phyloP scores from a whole-genome alignment of 2,888 invertebrate genomes.

The Pandemis cinnamomeana region DNA sequence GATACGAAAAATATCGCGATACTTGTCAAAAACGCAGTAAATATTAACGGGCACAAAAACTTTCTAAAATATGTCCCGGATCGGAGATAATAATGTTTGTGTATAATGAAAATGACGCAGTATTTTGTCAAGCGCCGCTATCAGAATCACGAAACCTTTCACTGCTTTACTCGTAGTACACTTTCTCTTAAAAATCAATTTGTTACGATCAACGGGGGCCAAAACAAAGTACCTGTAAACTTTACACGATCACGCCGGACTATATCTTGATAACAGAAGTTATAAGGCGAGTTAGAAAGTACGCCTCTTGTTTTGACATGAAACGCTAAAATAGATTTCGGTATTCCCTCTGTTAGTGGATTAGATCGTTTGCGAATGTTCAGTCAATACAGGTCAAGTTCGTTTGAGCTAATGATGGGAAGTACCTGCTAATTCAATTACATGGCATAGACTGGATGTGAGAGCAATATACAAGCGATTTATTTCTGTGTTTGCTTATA shows the following conservation, averaged over 20 bases:
- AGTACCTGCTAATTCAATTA: slow-evolving; percentile 14
- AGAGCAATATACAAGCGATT: background rate
- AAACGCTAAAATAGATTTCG: slow-evolving; percentile 49
- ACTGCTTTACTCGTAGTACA: slow-evolving; percentile 55
- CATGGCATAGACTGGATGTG: background rate
- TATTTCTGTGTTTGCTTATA: background rate
- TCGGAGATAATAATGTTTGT: slow-evolving; percentile 35
- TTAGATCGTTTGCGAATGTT: slow-evolving; percentile 8
- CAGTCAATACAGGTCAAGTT: background rate
- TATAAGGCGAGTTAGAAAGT: slow-evolving; percentile 65
- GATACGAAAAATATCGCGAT: background rate
- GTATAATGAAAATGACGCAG: slow-evolving; percentile 41
- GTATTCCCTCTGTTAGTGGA: slow-evolving; percentile 46
- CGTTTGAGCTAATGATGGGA: slow-evolving; percentile 12
- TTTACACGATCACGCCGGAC: slow-evolving; percentile 54
- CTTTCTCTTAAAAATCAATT: slow-evolving; percentile 72
- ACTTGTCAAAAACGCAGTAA: slow-evolving; percentile 27
- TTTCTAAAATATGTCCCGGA: slow-evolving; percentile 38
- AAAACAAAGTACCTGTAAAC: slow-evolving; percentile 58
- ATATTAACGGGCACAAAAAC: slow-evolving; percentile 16
- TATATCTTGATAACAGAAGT: slow-evolving; percentile 69
- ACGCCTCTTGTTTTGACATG: slow-evolving; percentile 60
- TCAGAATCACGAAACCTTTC: slow-evolving; percentile 53
- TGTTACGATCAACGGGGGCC: slow-evolving; percentile 56
- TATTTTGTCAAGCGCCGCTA: slow-evolving; percentile 42